Evolutionary conservation across 2,888 invertebrate species (phyloP), one percentile per base, ranked within the genome.

Genomic region (Beris chalybata): DNA sequence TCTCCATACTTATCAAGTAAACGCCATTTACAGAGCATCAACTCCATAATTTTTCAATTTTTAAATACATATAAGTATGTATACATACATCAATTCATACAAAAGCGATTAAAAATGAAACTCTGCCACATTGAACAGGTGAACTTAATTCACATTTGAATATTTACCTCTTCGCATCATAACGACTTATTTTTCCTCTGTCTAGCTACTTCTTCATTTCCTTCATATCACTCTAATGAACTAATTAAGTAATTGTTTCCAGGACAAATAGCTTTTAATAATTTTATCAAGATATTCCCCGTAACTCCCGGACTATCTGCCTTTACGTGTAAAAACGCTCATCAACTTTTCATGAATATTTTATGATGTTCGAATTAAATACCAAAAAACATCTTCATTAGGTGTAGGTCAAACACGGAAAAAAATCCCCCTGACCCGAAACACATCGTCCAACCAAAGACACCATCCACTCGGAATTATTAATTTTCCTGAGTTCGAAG

Each of bases 341-440:
- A 61, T 61, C 61, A 61, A 61, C 50, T 38, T 50, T 38, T 43
- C 50, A 61, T 61, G 61, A 61, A 61, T 61, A 50, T 61, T 61
- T 61, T 61, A 61, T 61, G 61, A 61, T 50, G 5, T 38, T 38
- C 7, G 9, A 38, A 38, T 38, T 38, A 38, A 38, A 38, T 4
- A 38, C 3, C 9, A 38, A 38, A 38, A 38, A 43, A 61, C 50
- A 61, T 61, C 61, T 61, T 61, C 61, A 61, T 61, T 61, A 61
- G 61, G 61, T 50, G 13, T n/a, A 50, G 52, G 32, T 50, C 52
- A 61, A 50, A 52, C 52, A 22, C 4, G 22, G 30, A 29, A 38
- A 58, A 58, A 58, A 58, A 9, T 45, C 13, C 58, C 7, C 58
- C 7, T 29, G 61, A 50, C 7, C 22, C 38, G 15, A 61, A 38